Base-by-base conservation (phyloP, 1,140 invertebrate species). In the Diorhabda elongata region DNA sequence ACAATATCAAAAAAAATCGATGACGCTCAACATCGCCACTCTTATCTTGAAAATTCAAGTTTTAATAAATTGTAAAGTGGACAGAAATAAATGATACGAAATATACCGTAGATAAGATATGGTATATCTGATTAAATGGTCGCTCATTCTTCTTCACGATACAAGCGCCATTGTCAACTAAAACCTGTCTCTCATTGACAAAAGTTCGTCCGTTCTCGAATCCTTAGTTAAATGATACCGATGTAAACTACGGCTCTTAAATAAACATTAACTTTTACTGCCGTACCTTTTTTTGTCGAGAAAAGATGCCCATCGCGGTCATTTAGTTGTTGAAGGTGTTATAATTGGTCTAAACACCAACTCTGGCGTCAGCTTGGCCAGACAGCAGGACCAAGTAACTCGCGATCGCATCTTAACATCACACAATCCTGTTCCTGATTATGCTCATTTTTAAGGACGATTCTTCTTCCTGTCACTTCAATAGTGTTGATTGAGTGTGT, bases 321-420 rank as follows among this genome's bases (percentile, higher is more conserved):
- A 77, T 78, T 78, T 77, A 75, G 77, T 77, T 78, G 77, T 78
- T 75, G 75, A 76, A 78, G 77, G 77, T 78, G 77, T 78, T 78
- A 78, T 78, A 78, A 78, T 78, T 78, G 77, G 77, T 77, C 73
- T 77, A 76, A 77, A 77, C 77, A 78, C 64, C 71, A 72, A 70
- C 68, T 62, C 74, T 77, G 77, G 77, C 77, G 77, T 78, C 77
- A 77, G 69, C 66, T 43, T 70, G 77, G 61, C 77, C 74, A 77
- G 77, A 78, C 77, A 69, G 67, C 6, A n/a, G 47, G 47, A 52
- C 47, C 47, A 52, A 52, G 47, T 52, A 26, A 26, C 26, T 26
- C n/a, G 47, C 47, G 47, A 52, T 52, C 47, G 47, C 47, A 52
- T 52, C 47, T 52, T n/a, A 52, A 52, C 47, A 52, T 52, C 47